phyloP scores from a whole-genome alignment of 2,888 invertebrate genomes.

The Imbricaverruca yamaguchii region DNA sequence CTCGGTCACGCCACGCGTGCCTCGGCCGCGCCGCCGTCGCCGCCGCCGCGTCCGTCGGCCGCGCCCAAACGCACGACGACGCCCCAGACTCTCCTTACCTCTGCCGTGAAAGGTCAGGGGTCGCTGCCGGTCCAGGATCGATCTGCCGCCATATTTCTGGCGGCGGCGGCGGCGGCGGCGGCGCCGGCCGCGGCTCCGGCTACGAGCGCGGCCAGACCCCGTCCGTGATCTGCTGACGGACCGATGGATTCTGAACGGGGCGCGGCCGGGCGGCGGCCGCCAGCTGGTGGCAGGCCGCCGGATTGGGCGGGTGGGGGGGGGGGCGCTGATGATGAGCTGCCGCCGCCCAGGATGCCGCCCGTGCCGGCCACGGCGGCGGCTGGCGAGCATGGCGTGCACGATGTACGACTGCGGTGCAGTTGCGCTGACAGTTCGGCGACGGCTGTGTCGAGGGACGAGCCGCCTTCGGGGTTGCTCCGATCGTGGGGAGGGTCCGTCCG shows the following conservation, averaged over 20 bases:
- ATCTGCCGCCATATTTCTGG: constrained; percentile 11
- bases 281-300: constrained; percentile 8
- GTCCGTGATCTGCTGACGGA: too few species aligned
- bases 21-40: not conserved
- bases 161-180: not conserved
- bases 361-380: too few species aligned
- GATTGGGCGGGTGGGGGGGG: not conserved
- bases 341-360: too few species aligned
- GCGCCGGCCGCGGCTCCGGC: not conserved
- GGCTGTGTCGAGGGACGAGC: too few species aligned
- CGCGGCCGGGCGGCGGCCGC: constrained; percentile 27
- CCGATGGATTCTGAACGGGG: constrained; percentile 24
- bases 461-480: too few species aligned
- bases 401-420: too few species aligned
- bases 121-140: not conserved
- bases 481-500: too few species aligned
- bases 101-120: constrained; percentile 11
- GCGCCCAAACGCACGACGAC: constrained; percentile 2
- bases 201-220: constrained; percentile 16
- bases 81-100: constrained; percentile 20
- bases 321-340: not conserved
- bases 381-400: too few species aligned
- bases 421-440: too few species aligned
- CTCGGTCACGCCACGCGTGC: not conserved
- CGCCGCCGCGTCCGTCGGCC: not conserved